These are phyloP conservation scores for Uropsilus gracilis DNA, from an alignment of 2,113 vertebrate genomes.

Conservation along the genomic window DNA sequence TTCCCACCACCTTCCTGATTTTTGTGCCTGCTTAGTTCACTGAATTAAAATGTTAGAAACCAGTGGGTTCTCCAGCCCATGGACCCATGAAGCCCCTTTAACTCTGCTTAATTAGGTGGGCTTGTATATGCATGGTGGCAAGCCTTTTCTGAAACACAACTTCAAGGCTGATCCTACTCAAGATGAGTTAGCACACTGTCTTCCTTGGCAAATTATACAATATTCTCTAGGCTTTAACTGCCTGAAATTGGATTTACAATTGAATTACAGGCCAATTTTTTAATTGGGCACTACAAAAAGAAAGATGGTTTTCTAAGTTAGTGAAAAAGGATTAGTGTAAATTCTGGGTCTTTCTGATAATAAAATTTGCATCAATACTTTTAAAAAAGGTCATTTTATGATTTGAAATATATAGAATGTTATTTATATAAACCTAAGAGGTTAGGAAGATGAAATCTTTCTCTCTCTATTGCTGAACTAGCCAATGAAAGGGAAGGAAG, in stretches of 20 bases:
- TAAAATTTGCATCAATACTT: constrained; percentile 37
- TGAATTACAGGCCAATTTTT: constrained; percentile 45
- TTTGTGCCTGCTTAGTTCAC: not conserved
- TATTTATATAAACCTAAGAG: constrained; percentile 41
- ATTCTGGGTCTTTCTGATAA: not conserved
- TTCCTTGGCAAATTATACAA: not conserved
- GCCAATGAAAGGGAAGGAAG: constrained; percentile 49
- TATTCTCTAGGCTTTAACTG: constrained; percentile 15
- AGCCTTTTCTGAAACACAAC: not conserved
- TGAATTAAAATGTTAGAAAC: not conserved
- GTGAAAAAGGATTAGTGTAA: constrained; percentile 47
- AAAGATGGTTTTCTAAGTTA: constrained; percentile 44
- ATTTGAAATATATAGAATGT: constrained; percentile 12
- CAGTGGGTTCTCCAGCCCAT: not conserved
- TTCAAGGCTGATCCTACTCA: not conserved
- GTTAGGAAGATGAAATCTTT: constrained; percentile 59
- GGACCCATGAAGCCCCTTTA: not conserved
- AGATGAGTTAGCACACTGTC: not conserved
- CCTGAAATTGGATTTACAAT: not conserved
- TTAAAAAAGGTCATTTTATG: constrained; percentile 46
- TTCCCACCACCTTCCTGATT: not conserved
- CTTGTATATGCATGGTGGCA: not conserved
- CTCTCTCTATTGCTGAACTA: not conserved
- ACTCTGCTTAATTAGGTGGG: not conserved
- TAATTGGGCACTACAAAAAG: not conserved